Conservation (phyloP, 1,140 invertebrate genomes). For the Caenorhabditis briggsae region DNA sequence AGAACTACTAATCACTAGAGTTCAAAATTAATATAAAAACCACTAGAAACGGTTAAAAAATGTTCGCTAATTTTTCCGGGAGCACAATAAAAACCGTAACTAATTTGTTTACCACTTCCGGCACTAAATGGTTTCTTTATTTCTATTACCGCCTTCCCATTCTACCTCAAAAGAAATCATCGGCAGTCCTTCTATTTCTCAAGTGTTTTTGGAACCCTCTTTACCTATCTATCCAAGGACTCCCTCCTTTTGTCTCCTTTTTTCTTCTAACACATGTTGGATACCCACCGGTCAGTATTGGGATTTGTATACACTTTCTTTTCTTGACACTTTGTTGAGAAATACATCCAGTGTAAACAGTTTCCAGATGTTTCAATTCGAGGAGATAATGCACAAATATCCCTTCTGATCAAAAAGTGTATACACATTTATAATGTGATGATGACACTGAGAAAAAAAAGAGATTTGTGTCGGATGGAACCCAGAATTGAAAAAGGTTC, state of each 20-base stretch:
- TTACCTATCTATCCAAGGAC: not conserved
- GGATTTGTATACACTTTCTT: conserved; percentile 40
- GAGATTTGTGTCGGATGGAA: not conserved
- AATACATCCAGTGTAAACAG: conserved; percentile 2
- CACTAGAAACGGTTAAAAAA: too few relatives aligned
- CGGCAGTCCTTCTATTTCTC: not conserved
- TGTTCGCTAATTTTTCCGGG: too few relatives aligned
- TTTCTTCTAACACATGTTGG: conserved; percentile 14
- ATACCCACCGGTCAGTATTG: not conserved
- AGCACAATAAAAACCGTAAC: too few relatives aligned
- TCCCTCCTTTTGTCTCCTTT: not conserved
- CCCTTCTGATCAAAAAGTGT: not conserved
- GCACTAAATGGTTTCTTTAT: too few relatives aligned
- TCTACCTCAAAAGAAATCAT: too few relatives aligned
- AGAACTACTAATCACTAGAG: too few relatives aligned
- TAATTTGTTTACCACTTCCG: too few relatives aligned
- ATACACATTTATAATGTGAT: not conserved
- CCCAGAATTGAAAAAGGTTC: not conserved
- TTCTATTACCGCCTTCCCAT: not conserved
- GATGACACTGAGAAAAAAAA: not conserved
- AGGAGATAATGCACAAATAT: not conserved
- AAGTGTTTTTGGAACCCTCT: conserved; percentile 15
- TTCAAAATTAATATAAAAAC: too few relatives aligned
- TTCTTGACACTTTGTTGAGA: conserved; percentile 24
- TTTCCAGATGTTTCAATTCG: conserved; percentile 1